These are phyloP conservation scores for Lasioglossum figueresi DNA, from an alignment of 2,888 invertebrate species.

Conservation along the genomic window DNA sequence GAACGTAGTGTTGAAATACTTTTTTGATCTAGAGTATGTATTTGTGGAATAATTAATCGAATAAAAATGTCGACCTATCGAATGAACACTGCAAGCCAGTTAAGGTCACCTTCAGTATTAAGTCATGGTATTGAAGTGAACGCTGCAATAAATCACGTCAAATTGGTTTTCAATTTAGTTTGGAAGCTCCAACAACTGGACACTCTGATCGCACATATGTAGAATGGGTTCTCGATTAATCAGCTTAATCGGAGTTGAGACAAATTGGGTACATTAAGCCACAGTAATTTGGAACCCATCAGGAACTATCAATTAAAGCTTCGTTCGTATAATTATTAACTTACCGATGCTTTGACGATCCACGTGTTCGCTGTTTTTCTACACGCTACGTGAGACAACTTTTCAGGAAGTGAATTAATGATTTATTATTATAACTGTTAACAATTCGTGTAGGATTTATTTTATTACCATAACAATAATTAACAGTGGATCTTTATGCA, in stretches of 20 bases:
- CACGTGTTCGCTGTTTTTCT: background rate
- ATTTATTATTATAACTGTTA: too few species aligned
- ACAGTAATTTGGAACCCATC: background rate
- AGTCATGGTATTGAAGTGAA: background rate
- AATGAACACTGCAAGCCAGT: background rate
- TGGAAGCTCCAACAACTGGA: background rate
- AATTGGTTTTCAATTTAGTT: slow-evolving; percentile 18
- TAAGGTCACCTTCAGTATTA: background rate
- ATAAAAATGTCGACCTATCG: background rate
- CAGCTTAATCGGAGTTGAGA: slow-evolving; percentile 9
- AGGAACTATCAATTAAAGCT: slow-evolving; percentile 3
- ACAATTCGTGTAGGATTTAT: too few species aligned
- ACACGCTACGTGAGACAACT: background rate
- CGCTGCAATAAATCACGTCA: background rate
- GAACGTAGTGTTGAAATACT: too few species aligned
- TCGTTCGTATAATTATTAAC: background rate
- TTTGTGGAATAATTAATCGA: background rate
- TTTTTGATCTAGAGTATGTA: too few species aligned
- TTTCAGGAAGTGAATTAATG: too few species aligned
- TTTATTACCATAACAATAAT: too few species aligned
- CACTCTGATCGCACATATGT: background rate
- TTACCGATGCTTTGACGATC: background rate
- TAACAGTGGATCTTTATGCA: too few species aligned
- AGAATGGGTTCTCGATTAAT: slow-evolving; percentile 12
- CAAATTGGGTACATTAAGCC: background rate